Evolutionary conservation across 2,888 invertebrate species (phyloP), one percentile per base, ranked within the genome.

Genomic region (Clusia tigrina): DNA sequence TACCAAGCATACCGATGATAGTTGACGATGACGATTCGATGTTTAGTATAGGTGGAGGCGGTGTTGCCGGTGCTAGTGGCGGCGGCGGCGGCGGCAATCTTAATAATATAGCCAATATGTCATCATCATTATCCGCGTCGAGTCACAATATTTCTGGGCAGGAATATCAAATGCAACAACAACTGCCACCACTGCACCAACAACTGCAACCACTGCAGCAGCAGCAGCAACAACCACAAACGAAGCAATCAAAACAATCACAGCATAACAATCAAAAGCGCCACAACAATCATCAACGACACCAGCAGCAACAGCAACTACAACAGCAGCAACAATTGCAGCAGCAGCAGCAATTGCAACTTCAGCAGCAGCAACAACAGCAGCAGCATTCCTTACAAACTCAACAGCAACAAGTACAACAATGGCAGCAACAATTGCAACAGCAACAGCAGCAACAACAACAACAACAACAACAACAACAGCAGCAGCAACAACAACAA

Each of bases 1-100:
- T 90, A 68, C 92, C 91, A 69, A 92, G 90, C 72, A 85, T 90
- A 68, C 92, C 92, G 5, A 89, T 91, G 89, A 91, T 92, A 69
- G 89, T 90, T 52, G 83, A 90, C 64, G 90, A 90, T 78, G 91
- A 91, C 77, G 77, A 78, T 63, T 64, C 68, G 68, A 70, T 70
- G 62, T 79, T 74, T 69, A 78, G 77, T 48, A 65, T 80, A 71
- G 67, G 70, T 69, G 71, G 72, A 64, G 71, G 74, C 71, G 65
- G 69, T 66, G 62, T 69, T 51, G 76, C 74, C 64, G 74, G 66
- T 3, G 60, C 18, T 6, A 20, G 15, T 72, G 66, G 62, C 67
- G 52, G 65, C 51, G 67, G 61, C 62, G 63, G 66, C 55, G 56
- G 64, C 55, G 67, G 64, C 53, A 63, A 66, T 58, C 53, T 56